phyloP scores from a whole-genome alignment of 2,113 vertebrate species.

The Balaenoptera acutorostrata region DNA sequence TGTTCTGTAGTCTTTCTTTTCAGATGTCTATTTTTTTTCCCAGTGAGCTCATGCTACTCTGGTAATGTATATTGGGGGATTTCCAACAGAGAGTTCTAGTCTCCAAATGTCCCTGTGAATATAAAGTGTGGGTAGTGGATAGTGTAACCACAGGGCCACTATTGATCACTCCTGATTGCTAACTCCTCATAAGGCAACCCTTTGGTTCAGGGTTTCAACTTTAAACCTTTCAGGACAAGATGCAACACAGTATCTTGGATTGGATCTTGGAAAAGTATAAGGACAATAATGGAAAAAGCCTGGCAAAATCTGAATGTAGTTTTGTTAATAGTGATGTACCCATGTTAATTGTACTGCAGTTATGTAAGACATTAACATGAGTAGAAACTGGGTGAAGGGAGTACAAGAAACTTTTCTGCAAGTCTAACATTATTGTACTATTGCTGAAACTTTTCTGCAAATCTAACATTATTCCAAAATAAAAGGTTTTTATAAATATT shows the following conservation, averaged over 20 bases:
- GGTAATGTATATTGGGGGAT: not conserved
- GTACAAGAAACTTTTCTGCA: not conserved
- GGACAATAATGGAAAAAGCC: not conserved
- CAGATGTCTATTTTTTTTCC: not conserved
- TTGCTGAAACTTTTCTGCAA: not conserved
- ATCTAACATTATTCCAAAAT: not conserved
- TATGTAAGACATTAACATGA: not conserved
- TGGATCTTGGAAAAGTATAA: not conserved
- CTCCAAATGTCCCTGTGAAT: not conserved
- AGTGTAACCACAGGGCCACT: not conserved
- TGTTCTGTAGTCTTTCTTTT: not conserved
- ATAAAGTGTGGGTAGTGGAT: not conserved
- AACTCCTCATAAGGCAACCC: not conserved
- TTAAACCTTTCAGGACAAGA: not conserved
- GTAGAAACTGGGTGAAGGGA: not conserved
- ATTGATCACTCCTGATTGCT: not conserved
- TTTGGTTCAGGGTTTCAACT: not conserved
- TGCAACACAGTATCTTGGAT: not conserved
- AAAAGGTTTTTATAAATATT: not conserved
- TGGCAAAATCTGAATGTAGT: not conserved
- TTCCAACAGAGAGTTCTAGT: not conserved
- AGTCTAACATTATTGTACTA: not conserved
- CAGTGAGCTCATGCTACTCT: not conserved
- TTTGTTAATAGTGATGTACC: not conserved
- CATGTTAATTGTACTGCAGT: fast-evolving